These are phyloP conservation scores for Latheticus oryzae DNA, from an alignment of 2,888 invertebrate genomes.

Conservation along the genomic window DNA sequence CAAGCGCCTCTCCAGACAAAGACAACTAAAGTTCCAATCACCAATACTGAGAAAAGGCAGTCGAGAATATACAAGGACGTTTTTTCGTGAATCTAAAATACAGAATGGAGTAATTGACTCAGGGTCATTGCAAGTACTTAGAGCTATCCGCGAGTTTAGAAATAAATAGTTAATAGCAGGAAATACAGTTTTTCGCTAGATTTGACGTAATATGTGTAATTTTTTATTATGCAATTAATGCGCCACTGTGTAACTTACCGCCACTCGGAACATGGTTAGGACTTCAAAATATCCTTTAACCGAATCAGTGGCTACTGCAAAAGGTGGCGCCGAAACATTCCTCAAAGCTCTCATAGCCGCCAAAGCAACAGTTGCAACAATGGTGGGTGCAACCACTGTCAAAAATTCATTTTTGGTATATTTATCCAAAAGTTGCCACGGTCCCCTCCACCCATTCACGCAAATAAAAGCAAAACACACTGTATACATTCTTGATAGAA, in stretches of 20 bases:
- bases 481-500: constrained; percentile 80
- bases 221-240: constrained; percentile 10
- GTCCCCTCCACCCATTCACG: constrained; percentile 89
- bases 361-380: constrained; percentile 76
- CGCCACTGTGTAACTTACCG: constrained; percentile 81
- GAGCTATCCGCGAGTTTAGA: constrained; percentile 9
- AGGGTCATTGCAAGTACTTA: constrained; percentile 12
- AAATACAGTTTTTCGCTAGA: constrained; percentile 12
- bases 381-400: constrained; percentile 73
- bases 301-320: constrained; percentile 80
- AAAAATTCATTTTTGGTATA: constrained; percentile 72
- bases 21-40: constrained; percentile 86
- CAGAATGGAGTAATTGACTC: constrained; percentile 29
- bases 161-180: constrained; percentile 7
- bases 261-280: constrained; percentile 84
- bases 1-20: constrained; percentile 91
- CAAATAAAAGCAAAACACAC: constrained; percentile 81
- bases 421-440: constrained; percentile 82
- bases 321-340: constrained; percentile 86
- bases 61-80: constrained; percentile 82
- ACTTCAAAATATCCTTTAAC: constrained; percentile 85
- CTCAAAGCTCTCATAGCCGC: constrained; percentile 77
- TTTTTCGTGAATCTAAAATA: constrained; percentile 76
- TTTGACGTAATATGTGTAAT: neutral
- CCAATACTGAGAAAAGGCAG: constrained; percentile 85